Evolutionary conservation across 2,113 vertebrate species (phyloP), one percentile per base, ranked within the genome.

Genomic region (Microtus oregoni): DNA sequence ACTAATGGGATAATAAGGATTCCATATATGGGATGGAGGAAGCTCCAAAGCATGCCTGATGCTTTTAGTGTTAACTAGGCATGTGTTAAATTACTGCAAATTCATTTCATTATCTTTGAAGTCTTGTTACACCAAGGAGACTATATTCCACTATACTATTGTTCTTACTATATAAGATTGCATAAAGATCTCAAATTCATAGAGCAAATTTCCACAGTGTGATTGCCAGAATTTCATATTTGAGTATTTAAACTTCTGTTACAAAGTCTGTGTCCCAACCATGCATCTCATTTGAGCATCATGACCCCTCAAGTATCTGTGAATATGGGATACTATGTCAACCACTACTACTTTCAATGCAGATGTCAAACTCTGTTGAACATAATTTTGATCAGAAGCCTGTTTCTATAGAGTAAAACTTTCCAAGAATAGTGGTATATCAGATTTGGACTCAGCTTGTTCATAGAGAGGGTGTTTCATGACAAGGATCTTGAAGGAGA

Each of bases 41-140:
- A 41, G 55, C 17, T 50, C 6, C 1, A 44, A n/a, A 61, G 41
- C 9, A 73, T 47, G 3, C 28, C 41, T 35, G 44, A 65, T 22
- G 13, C 47, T 38, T 58, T 19, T 65, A 72, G 81, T 32, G 32
- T 82, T 65, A 95, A 88, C 6, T 52, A 90, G 35, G 6, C 63
- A 89, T 68, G 68, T 72, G n/a, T 72, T 50, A 92, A 82, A 72
- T 82, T 32, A 61, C 10, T 22, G 58, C 4, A 58, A 87, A 87
- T 13, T 10, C 17, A 50, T 70, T 52, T 15, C 14, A 61, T 61
- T 3, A 78, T 68, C 2, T 50, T 76, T 68, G n/a, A 65, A 6
- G 7, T 81, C 41, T 9, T 47, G 4, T 47, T 86, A 35, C 28
- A 85, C 63, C 70, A 89, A 41, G 4, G 19, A 63, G 67, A 0